Conservation (phyloP, 2,888 invertebrate species). For the Ophion ventricosus region DNA sequence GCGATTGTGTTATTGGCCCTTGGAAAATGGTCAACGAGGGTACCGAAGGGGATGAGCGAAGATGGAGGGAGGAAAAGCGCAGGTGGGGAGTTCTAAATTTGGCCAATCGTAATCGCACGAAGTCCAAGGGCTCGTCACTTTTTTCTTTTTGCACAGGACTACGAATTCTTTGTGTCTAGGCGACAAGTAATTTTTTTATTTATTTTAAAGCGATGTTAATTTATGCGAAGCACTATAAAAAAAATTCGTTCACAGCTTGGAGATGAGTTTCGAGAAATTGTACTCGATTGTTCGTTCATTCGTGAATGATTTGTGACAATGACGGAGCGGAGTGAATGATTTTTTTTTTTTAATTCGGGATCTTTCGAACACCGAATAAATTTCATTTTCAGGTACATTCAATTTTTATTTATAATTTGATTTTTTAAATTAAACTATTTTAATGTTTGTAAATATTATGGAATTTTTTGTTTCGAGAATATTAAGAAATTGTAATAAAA, state of each 20-base stretch:
- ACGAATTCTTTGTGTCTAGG: neutral
- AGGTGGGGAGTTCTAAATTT: neutral
- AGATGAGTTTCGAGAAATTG: neutral
- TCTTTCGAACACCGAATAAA: too few relatives aligned
- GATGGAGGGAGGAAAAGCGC: neutral
- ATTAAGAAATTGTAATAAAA: too few relatives aligned
- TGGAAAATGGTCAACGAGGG: conserved; percentile 20
- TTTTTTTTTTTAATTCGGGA: too few relatives aligned
- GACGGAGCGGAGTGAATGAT: too few relatives aligned
- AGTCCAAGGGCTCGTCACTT: conserved; percentile 11
- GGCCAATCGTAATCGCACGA: conserved; percentile 24
- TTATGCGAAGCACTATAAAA: neutral
- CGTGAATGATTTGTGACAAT: neutral
- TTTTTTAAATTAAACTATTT: too few relatives aligned
- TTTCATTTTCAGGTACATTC: too few relatives aligned
- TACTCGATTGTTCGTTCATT: neutral
- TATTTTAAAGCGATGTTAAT: neutral
- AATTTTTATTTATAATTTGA: too few relatives aligned
- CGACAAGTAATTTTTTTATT: conserved; percentile 20
- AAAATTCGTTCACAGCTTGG: neutral
- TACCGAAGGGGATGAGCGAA: neutral
- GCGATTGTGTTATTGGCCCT: neutral
- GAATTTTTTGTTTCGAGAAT: too few relatives aligned
- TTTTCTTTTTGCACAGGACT: neutral
- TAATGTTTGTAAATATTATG: too few relatives aligned